phyloP scores from a whole-genome alignment of 2,888 invertebrate species.

The Ennomos quercinarius region DNA sequence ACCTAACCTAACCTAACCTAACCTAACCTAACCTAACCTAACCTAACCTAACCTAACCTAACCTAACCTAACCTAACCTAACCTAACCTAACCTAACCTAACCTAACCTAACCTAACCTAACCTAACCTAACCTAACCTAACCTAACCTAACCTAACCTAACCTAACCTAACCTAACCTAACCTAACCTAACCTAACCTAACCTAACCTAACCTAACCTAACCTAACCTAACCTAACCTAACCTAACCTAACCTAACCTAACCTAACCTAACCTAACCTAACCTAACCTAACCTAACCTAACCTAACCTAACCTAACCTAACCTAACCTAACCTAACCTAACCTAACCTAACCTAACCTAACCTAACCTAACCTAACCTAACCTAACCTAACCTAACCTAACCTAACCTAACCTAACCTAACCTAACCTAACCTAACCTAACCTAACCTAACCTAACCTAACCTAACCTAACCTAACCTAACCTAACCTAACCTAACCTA shows the following conservation, averaged over 20 bases:
- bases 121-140: slow-evolving; percentile 23
- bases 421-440: slow-evolving; percentile 31
- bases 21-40: slow-evolving; percentile 16
- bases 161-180: slow-evolving; percentile 37
- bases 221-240: slow-evolving; percentile 47
- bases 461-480: slow-evolving; percentile 41
- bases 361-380: slow-evolving; percentile 43
- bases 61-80: slow-evolving; percentile 22
- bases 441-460: slow-evolving; percentile 37
- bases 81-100: slow-evolving; percentile 27
- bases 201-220: slow-evolving; percentile 45
- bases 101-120: slow-evolving; percentile 26
- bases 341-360: slow-evolving; percentile 42
- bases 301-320: slow-evolving; percentile 39
- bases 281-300: slow-evolving; percentile 48
- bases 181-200: slow-evolving; percentile 43
- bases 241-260: slow-evolving; percentile 47
- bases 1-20: slow-evolving; percentile 30
- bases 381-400: slow-evolving; percentile 41
- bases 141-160: slow-evolving; percentile 32
- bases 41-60: slow-evolving; percentile 23
- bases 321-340: slow-evolving; percentile 45
- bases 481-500: slow-evolving; percentile 44
- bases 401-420: slow-evolving; percentile 39
- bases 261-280: slow-evolving; percentile 46